These are phyloP conservation scores for Miichthys miiuy DNA, from an alignment of 2,797 vertebrate genomes.

Conservation along the genomic window DNA sequence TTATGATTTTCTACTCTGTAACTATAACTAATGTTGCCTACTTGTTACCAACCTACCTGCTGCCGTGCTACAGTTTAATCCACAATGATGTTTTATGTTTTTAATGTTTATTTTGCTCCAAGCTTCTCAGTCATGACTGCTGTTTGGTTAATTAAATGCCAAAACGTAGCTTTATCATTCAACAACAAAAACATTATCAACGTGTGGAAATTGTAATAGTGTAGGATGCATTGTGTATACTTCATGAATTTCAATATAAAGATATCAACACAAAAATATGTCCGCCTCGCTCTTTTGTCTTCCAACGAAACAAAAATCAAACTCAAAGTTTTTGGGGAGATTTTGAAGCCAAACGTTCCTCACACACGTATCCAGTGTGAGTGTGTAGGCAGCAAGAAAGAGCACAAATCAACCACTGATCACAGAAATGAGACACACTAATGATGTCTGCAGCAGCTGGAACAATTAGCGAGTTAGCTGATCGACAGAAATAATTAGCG, in stretches of 20 bases:
- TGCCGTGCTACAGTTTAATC: slow-evolving; percentile 86
- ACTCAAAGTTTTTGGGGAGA: background rate
- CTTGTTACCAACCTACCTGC: slow-evolving; percentile 84
- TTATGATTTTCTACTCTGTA: slow-evolving; percentile 87
- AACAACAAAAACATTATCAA: slow-evolving; percentile 84
- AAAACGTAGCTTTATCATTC: slow-evolving; percentile 90
- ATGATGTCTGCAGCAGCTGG: background rate
- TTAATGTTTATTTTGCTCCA: slow-evolving; percentile 71
- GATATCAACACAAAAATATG: slow-evolving; percentile 69
- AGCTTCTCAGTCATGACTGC: slow-evolving; percentile 87
- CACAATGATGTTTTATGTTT: slow-evolving; percentile 69
- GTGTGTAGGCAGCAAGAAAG: background rate
- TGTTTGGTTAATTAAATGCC: slow-evolving; percentile 89
- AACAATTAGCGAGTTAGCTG: background rate
- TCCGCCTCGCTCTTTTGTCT: slow-evolving; percentile 9
- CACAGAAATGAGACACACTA: background rate
- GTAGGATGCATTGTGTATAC: slow-evolving; percentile 95
- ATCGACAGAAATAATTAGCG: background rate
- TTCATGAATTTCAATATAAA: slow-evolving; percentile 96
- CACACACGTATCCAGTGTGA: too few relatives aligned
- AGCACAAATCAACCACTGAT: background rate
- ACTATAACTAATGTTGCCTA: slow-evolving; percentile 91
- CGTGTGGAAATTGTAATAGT: slow-evolving; percentile 95
- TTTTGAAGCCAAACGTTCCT: background rate
- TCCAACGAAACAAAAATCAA: too few relatives aligned